Conservation (phyloP, 2,797 vertebrate genomes). For the Peromyscus aztecus region DNA sequence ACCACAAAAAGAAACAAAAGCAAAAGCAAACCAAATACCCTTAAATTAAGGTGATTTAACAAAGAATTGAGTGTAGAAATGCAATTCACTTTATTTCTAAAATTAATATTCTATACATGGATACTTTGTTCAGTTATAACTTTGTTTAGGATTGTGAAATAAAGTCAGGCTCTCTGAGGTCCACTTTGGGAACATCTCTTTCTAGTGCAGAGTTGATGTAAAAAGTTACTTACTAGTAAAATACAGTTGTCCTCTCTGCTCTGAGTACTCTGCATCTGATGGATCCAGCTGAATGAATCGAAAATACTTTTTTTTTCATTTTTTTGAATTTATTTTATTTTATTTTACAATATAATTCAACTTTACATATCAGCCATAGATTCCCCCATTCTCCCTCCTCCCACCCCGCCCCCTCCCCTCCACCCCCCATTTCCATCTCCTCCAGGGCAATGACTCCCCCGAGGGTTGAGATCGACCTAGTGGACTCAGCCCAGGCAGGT, state of each 20-base stretch:
- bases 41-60: slow-evolving; percentile 36
- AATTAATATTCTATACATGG: slow-evolving; percentile 21
- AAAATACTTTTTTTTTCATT: slow-evolving; percentile 26
- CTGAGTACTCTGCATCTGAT: not conserved
- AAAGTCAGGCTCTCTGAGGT: slow-evolving; percentile 31
- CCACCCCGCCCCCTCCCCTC: no score
- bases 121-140: not conserved
- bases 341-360: no score
- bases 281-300: not conserved
- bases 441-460: no score
- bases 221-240: slow-evolving; percentile 26
- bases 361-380: no score
- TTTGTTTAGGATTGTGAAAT: slow-evolving; percentile 62
- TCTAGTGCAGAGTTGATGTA: not conserved
- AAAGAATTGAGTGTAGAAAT: slow-evolving; percentile 39
- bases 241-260: not conserved
- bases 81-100: not conserved
- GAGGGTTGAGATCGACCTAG: no score
- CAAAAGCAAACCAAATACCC: slow-evolving; percentile 25
- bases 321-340: no score
- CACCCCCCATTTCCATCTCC: no score
- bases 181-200: slow-evolving; percentile 39
- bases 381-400: no score
- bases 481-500: no score
- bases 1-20: not conserved